Base-by-base conservation (phyloP, 2,113 vertebrate species). In the Ceuthmochares aereus region DNA sequence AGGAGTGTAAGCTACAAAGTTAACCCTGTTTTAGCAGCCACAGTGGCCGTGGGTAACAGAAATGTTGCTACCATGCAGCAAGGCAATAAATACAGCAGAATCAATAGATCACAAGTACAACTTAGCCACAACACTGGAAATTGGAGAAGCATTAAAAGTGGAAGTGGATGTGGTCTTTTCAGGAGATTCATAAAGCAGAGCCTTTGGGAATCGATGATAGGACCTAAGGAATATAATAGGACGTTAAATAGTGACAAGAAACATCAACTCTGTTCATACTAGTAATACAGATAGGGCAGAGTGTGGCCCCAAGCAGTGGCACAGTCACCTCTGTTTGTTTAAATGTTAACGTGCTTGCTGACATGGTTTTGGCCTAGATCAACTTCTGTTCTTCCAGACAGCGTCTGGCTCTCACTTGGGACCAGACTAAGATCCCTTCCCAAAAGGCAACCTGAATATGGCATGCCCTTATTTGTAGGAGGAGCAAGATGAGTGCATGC, bases 361-460 rank as follows among this genome's bases (percentile, higher is more conserved):
- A 42, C 1, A 0, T 74, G 47, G 9, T 47, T 79, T 63, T 75
- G 43, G 30, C 60, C 26, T 54, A 56, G 9, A 27, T 25, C 63
- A 70, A 6, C 30, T 59, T 58, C 55, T 52, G 17, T 66, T 52
- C 40, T 75, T 84, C 56, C 30, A 37, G 36, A 45, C 25, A 27
- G 45, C 19, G 23, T 40, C n/a, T 54, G 49, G 12, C 30, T 25
- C 32, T 60, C 1, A 0, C 23, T 64, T 0, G 1, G 27, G 12
- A 70, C 34, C 26, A 8, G 14, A 30, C 20, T 54, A 37, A 60
- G 27, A 23, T 47, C 22, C 51, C 23, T 70, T 80, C 34, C 51
- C 12, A 42, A 88, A 69, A 88, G 26, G 16, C 45, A 60, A 10
- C 47, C 63, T 14, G 6, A 55, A 55, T 14, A 30, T 51, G 23